A percentile compares a stretch with the other conserved stretches of the same genome.
Conservation (phyloP, 2,888 invertebrate genomes). For the Punctoribates punctum region DNA sequence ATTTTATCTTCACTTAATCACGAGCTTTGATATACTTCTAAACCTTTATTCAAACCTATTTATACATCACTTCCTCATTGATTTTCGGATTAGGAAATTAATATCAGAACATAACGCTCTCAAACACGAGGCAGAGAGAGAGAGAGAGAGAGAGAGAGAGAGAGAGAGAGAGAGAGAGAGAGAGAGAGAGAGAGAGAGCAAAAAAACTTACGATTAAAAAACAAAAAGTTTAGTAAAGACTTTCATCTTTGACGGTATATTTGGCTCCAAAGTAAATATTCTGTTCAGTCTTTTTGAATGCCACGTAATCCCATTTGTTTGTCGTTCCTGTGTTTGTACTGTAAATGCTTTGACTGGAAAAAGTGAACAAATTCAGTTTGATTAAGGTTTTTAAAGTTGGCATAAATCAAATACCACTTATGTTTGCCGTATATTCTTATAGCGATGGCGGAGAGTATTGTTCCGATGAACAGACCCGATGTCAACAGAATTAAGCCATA, state of each 20-base stretch:
- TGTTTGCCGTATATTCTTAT: not conserved
- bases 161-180: not conserved
- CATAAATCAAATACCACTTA: no score
- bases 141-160: constrained; percentile 3
- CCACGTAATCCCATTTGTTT: constrained; percentile 12
- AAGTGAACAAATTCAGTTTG: not conserved
- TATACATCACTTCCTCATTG: not conserved
- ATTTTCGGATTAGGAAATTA: not conserved
- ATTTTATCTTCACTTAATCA: not conserved
- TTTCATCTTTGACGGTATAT: constrained; percentile 20
- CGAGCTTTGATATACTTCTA: not conserved
- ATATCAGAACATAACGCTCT: not conserved
- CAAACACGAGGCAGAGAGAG: not conserved
- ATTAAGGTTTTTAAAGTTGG: no score
- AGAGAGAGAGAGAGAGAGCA: not conserved
- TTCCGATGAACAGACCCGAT: not conserved
- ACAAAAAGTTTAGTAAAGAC: not conserved
- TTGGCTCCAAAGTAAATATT: constrained; percentile 18
- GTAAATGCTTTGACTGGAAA: not conserved
- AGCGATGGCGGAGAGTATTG: not conserved
- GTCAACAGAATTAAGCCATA: not conserved
- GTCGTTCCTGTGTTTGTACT: not conserved
- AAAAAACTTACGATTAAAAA: not conserved
- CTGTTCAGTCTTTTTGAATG: not conserved
- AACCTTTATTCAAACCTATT: not conserved